A percentile compares a stretch with the other conserved stretches of the same genome.
Conservation (phyloP, 2,797 vertebrate species). For the Alca torda region DNA sequence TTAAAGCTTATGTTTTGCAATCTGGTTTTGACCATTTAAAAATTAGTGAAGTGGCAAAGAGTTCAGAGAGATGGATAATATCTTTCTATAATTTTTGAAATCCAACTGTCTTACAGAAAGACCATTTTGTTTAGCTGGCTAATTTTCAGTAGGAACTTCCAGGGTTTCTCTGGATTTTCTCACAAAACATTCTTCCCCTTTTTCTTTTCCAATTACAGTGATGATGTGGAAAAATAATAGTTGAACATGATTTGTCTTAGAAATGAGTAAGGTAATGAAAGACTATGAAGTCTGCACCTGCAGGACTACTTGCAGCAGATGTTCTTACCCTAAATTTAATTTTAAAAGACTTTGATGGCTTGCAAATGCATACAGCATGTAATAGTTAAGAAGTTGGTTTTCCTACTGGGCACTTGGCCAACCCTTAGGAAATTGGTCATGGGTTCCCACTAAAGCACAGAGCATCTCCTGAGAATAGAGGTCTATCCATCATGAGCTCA, state of each 20-base stretch:
- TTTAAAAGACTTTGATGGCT: not conserved
- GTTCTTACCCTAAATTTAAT: not conserved
- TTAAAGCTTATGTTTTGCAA: not conserved
- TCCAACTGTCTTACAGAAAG: not conserved
- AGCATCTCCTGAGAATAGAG: conserved; percentile 28
- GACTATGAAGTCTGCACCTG: not conserved
- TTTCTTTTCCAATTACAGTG: not conserved
- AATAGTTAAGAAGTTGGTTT: not conserved
- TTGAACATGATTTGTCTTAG: not conserved
- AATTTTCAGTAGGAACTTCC: not conserved
- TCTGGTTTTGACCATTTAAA: not conserved
- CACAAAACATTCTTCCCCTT: not conserved
- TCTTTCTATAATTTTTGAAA: not conserved
- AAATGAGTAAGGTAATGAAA: not conserved
- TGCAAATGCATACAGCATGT: not conserved
- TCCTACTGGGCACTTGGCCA: conserved; percentile 4
- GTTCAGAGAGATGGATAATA: not conserved
- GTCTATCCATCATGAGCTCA: conserved; percentile 27
- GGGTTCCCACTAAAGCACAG: not conserved
- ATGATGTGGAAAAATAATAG: not conserved
- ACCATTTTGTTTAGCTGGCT: not conserved
- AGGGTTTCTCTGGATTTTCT: not conserved
- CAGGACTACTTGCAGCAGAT: not conserved
- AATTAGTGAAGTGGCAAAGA: not conserved
- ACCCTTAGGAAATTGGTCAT: not conserved